Evolutionary conservation across 2,888 invertebrate species (phyloP).

Genomic region (Exephanes ischioxanthus): DNA sequence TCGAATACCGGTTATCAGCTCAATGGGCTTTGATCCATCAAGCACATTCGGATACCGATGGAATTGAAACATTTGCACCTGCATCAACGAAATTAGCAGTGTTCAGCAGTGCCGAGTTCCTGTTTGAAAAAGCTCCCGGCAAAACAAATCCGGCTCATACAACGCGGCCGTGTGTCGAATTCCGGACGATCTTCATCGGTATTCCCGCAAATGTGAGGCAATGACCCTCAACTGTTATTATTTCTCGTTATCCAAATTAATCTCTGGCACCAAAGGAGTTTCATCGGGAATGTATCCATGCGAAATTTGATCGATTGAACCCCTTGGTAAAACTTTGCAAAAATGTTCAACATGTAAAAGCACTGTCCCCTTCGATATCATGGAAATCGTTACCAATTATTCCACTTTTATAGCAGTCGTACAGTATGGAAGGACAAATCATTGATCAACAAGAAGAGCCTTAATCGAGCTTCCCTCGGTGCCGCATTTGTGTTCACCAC

Average conservation of each 20-base stretch:
- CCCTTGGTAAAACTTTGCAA: slow-evolving; percentile 12
- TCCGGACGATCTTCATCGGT: slow-evolving; percentile 20
- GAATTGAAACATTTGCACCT: slow-evolving; percentile 54
- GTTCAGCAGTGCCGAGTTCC: neutral
- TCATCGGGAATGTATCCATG: slow-evolving; percentile 26
- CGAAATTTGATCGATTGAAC: slow-evolving; percentile 19
- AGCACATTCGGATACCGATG: slow-evolving; percentile 48
- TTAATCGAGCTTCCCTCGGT: slow-evolving; percentile 48
- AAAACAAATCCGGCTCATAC: slow-evolving; percentile 31
- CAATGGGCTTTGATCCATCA: slow-evolving; percentile 54
- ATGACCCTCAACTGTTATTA: slow-evolving; percentile 13
- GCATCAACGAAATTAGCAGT: slow-evolving; percentile 41
- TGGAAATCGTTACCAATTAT: slow-evolving; percentile 53
- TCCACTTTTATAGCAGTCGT: slow-evolving; percentile 30
- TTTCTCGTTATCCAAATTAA: slow-evolving; percentile 33
- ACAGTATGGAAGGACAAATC: slow-evolving; percentile 52
- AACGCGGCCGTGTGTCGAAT: slow-evolving; percentile 11
- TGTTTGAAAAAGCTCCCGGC: slow-evolving; percentile 15
- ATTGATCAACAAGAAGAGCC: slow-evolving; percentile 61
- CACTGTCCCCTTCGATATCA: slow-evolving; percentile 35
- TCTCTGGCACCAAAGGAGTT: slow-evolving; percentile 16
- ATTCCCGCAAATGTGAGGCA: neutral
- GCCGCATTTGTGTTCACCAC: slow-evolving; percentile 29
- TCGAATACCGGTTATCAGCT: slow-evolving; percentile 55
- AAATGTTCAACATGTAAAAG: slow-evolving; percentile 48